These are phyloP conservation scores for Cyclopterus lumpus DNA, from an alignment of 2,797 vertebrate genomes.

Conservation along the genomic window DNA sequence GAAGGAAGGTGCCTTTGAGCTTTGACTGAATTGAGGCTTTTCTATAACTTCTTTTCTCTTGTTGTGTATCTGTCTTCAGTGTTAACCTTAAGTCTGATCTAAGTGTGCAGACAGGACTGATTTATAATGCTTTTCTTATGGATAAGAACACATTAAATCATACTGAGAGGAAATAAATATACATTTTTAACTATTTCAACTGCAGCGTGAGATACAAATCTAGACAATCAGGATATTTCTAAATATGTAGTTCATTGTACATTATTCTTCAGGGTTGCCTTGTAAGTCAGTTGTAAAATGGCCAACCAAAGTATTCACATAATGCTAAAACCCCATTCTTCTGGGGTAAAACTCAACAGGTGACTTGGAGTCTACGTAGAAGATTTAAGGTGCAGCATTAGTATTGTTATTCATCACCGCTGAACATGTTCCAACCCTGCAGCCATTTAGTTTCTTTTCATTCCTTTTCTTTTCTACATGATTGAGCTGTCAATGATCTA, in stretches of 20 bases:
- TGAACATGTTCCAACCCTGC: not conserved
- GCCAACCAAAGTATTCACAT: not conserved
- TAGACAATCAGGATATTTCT: not conserved
- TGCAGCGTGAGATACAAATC: not conserved
- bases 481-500: not conserved
- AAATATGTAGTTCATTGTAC: not conserved
- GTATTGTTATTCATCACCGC: not conserved
- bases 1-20: not conserved
- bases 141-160: not conserved
- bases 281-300: not conserved
- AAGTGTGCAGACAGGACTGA: not conserved
- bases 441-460: not conserved
- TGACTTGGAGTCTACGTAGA: not conserved
- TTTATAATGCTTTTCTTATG: not conserved
- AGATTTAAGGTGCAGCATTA: not conserved
- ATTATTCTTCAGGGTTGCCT: not conserved
- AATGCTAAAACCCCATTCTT: no score
- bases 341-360: not conserved
- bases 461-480: not conserved
- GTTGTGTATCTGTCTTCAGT: not conserved
- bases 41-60: not conserved
- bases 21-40: constrained; percentile 9
- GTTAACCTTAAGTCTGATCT: not conserved
- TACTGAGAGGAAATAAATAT: not conserved
- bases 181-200: not conserved